Conservation (phyloP, 1,140 invertebrate species). For the Phymorhynchus buccinoides region DNA sequence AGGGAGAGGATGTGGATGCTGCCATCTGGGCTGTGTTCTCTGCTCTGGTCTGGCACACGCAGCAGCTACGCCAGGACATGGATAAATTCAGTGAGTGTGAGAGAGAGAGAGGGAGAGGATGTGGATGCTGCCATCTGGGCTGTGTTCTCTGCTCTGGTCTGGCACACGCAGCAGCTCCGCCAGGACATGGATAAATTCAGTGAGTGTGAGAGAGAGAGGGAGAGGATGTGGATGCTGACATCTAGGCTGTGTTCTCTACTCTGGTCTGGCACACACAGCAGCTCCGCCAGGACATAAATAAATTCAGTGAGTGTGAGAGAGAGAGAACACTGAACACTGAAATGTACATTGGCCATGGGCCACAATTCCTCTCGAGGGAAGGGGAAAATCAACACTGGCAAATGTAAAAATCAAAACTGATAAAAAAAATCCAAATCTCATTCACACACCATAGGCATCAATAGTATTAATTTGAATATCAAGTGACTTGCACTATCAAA, state of each 20-base stretch:
- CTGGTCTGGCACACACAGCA: constrained; percentile 71
- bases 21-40: constrained; percentile 65
- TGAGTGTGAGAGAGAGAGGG: constrained; percentile 57
- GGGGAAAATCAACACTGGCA: too few relatives aligned
- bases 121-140: constrained; percentile 58
- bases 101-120: constrained; percentile 59
- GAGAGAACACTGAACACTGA: too few relatives aligned
- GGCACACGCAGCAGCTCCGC: constrained; percentile 70
- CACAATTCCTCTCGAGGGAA: too few relatives aligned
- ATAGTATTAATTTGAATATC: too few relatives aligned
- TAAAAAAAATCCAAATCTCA: too few relatives aligned
- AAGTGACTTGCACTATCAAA: too few relatives aligned
- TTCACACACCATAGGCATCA: too few relatives aligned
- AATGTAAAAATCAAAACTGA: too few relatives aligned
- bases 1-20: constrained; percentile 57
- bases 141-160: constrained; percentile 69
- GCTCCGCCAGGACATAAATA: constrained; percentile 67
- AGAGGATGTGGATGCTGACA: constrained; percentile 55
- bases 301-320: constrained; percentile 53
- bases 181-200: constrained; percentile 69
- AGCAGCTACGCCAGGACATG: constrained; percentile 68
- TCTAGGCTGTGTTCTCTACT: constrained; percentile 65
- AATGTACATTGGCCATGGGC: too few relatives aligned
- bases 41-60: constrained; percentile 71
- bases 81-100: constrained; percentile 60